These are phyloP conservation scores for Oceanodroma tethys DNA, from an alignment of 2,113 vertebrate species.

Conservation along the genomic window DNA sequence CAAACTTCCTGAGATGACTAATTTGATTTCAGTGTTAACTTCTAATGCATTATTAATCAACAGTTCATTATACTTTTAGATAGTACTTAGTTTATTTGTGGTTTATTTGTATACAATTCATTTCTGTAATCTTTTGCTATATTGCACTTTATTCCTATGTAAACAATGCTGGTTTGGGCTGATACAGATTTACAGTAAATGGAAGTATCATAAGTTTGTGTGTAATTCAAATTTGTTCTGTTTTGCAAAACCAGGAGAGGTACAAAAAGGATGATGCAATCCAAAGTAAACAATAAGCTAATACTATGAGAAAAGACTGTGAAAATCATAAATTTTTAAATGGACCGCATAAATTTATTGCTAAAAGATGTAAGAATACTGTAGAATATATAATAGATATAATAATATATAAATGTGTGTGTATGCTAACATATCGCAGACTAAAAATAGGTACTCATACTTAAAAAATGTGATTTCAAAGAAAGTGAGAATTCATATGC, in stretches of 20 bases:
- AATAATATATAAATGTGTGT: background rate
- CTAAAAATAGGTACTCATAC: background rate
- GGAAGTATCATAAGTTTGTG: background rate
- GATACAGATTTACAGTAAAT: background rate
- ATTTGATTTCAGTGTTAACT: conserved; percentile 74
- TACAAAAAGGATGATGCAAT: background rate
- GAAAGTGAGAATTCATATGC: background rate
- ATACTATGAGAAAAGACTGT: background rate
- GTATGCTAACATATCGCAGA: background rate
- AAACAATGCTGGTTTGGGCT: conserved; percentile 38
- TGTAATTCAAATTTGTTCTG: background rate
- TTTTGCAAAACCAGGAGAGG: background rate
- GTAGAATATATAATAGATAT: background rate
- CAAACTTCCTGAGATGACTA: conserved; percentile 67
- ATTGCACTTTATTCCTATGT: conserved; percentile 55
- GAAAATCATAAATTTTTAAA: background rate
- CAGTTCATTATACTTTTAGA: conserved; percentile 75
- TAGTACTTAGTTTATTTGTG: conserved; percentile 64
- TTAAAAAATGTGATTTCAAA: background rate
- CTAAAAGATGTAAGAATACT: background rate
- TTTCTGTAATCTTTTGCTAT: conserved; percentile 63
- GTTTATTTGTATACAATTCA: conserved; percentile 74
- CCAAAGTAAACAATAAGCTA: background rate
- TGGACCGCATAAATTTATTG: background rate
- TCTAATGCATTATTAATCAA: conserved; percentile 78